Conservation (phyloP, 1,140 invertebrate genomes). For the Littorina saxatilis region DNA sequence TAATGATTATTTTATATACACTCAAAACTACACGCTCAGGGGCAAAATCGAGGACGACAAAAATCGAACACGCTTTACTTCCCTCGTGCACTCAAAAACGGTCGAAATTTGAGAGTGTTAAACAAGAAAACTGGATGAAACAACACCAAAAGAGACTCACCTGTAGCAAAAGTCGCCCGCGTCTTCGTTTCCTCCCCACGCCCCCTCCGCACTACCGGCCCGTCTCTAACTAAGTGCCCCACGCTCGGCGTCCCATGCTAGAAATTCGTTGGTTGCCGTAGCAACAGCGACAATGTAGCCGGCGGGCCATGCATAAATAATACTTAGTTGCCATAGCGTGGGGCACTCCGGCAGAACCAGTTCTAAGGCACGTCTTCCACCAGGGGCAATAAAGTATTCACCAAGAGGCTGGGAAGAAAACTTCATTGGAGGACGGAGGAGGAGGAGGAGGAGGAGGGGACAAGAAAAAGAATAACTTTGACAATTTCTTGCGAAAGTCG, state of each 20-base stretch:
- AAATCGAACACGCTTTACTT: no score
- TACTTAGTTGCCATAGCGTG: constrained; percentile 63
- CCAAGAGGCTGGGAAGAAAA: background rate
- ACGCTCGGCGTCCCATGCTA: constrained; percentile 35
- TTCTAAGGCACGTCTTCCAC: background rate
- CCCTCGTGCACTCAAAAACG: no score
- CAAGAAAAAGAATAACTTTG: no score
- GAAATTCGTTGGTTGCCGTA: constrained; percentile 65
- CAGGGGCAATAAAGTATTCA: background rate
- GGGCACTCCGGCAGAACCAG: constrained; percentile 27
- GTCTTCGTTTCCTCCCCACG: background rate
- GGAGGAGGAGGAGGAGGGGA: background rate
- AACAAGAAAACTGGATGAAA: no score
- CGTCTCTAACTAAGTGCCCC: constrained; percentile 12
- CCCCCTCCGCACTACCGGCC: background rate
- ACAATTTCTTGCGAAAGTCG: no score
- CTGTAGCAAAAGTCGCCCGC: background rate
- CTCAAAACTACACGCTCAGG: no score
- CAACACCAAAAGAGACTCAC: no score
- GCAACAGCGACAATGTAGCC: constrained; percentile 62
- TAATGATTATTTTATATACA: no score
- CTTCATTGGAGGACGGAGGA: no score
- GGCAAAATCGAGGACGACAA: no score
- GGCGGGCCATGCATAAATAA: constrained; percentile 66
- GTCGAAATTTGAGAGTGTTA: no score